A percentile compares a stretch with the other conserved stretches of the same genome.
phyloP scores from a whole-genome alignment of 2,113 vertebrate species.

The Ovibos moschatus region DNA sequence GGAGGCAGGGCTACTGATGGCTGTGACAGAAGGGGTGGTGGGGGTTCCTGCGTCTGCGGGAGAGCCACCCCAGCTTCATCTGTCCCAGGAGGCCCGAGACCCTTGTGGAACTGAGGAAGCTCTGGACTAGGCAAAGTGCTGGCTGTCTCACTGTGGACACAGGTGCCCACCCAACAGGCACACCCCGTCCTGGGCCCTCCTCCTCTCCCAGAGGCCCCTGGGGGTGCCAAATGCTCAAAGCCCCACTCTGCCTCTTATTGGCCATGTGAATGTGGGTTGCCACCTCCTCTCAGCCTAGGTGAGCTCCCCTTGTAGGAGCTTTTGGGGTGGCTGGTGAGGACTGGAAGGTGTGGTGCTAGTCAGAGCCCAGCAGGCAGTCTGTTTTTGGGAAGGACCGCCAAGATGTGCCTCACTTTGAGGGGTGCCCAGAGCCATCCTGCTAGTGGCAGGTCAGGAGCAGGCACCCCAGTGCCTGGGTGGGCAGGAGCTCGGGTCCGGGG shows the following conservation, averaged over 20 bases:
- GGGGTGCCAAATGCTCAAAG: not conserved
- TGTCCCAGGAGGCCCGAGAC: not conserved
- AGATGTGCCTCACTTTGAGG: not conserved
- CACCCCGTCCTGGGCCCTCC: not conserved
- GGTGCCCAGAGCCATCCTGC: not conserved
- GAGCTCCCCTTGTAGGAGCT: not conserved
- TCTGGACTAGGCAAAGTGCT: not conserved
- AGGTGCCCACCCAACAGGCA: not conserved
- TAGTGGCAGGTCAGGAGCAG: not conserved
- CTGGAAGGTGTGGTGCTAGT: not conserved
- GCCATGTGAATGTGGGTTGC: fast-evolving
- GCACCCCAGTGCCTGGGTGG: too few relatives aligned
- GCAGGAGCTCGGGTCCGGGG: not conserved
- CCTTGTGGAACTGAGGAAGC: not conserved
- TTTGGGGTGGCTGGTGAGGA: not conserved
- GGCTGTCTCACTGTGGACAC: not conserved
- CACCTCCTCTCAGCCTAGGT: not conserved
- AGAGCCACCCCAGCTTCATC: not conserved
- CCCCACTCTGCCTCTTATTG: not conserved
- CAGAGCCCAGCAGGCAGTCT: not conserved
- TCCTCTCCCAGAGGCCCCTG: not conserved
- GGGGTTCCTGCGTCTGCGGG: not conserved
- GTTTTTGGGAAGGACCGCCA: not conserved
- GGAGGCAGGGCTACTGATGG: not conserved
- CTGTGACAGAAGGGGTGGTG: not conserved